Evolutionary conservation across 2,888 invertebrate species (phyloP), one percentile per base, ranked within the genome.

Genomic region (Emmelina monodactyla): DNA sequence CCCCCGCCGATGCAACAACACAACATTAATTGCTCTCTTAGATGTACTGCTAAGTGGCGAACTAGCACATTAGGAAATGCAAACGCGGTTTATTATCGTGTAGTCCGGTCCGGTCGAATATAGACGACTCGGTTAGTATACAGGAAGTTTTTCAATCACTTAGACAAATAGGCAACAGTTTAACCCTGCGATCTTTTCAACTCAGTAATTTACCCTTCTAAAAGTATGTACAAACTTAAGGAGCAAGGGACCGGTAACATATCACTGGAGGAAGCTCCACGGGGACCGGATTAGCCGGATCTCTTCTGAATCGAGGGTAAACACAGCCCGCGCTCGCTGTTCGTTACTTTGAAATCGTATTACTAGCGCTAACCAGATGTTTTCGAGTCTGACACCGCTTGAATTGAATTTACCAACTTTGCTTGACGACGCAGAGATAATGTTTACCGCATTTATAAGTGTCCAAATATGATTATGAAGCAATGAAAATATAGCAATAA

Each of bases 281-380:
- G 36, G 66, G 53, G 62, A 63, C 43, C 49, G 66, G 72, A 73
- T 72, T 71, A 70, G 62, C 58, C 56, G 59, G 63, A 69, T 70
- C 65, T 65, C 62, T 64, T 62, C 58, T 55, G 65, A 69, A 69
- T 68, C 63, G 66, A 65, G 66, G 66, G 65, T 63, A 72, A 70
- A 69, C 70, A 68, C 58, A 58, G 50, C 54, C 49, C 47, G 47
- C 46, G 45, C 41, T 62, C 66, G 63, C 62, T 29, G 16, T 58
- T 66, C 59, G 62, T 60, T 62, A 56, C 61, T 55, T 47, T 35
- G 40, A 55, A 55, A 62, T 60, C 53, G 50, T 48, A 60, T 61
- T 56, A 59, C 49, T 46, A 50, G 46, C 41, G 29, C 38, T 42
- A 38, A 39, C 31, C 32, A 39, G 33, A 30, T 32, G 25, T 12